Conservation (phyloP, 92 coral and sea anemone species). For the Meandrina meandrites region DNA sequence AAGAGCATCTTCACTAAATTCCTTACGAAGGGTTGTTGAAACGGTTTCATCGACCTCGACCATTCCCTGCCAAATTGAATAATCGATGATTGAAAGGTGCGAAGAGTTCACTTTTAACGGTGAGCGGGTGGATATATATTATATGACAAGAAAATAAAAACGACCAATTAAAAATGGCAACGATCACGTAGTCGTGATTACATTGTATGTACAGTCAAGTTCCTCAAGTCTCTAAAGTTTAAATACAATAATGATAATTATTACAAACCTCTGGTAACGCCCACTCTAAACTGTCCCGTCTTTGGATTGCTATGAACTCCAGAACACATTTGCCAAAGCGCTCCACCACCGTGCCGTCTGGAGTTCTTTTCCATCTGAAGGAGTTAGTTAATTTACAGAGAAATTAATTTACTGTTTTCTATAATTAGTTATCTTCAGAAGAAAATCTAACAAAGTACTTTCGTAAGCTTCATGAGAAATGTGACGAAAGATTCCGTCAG, state of each 20-base stretch:
- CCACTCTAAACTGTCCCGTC: slow-evolving; percentile 74
- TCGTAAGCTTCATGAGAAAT: neutral
- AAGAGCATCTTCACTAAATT: slow-evolving; percentile 75
- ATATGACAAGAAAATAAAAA: neutral
- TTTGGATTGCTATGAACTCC: slow-evolving; percentile 78
- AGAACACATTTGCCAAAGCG: slow-evolving; percentile 66
- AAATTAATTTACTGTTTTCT: neutral
- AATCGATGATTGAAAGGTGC: neutral
- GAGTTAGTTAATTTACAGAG: neutral
- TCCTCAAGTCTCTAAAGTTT: too few species aligned
- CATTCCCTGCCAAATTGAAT: slow-evolving; percentile 62
- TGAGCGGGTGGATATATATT: neutral
- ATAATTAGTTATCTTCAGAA: neutral
- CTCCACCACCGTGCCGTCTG: slow-evolving; percentile 30
- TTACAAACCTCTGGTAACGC: slow-evolving; percentile 79
- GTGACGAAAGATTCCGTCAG: neutral
- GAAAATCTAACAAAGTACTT: neutral
- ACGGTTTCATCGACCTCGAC: slow-evolving; percentile 77
- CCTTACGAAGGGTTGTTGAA: slow-evolving; percentile 60
- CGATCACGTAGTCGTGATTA: too few species aligned
- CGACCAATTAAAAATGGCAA: neutral
- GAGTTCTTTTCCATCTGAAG: slow-evolving; percentile 55
- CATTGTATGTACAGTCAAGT: too few species aligned
- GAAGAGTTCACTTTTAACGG: neutral
- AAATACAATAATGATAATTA: neutral